Base-by-base conservation (phyloP, 2,888 invertebrate genomes). In the Lepidocyrtoides sp. region DNA sequence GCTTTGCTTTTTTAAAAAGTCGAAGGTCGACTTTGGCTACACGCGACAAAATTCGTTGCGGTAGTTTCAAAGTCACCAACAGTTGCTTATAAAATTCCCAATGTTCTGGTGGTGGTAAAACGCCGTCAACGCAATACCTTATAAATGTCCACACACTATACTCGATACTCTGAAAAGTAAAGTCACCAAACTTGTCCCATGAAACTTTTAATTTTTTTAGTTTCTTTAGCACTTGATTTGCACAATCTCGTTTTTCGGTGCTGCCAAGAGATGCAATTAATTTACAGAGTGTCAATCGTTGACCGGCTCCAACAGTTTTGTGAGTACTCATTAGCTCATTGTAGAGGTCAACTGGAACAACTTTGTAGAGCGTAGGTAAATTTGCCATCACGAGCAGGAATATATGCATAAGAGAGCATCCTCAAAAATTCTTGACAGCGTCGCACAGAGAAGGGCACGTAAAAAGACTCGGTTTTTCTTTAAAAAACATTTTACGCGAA, bases 341-440 rank as follows among this genome's bases (percentile, higher is more conserved):
- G 5, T 7, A 75, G 0, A 14, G 14, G 0, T 44, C 48, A 2
- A 23, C 2, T 7, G 75, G 75, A 23, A 75, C 3, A 3, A 75
- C 48, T 75, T 75, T 75, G 26, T 48, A 75, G 12, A 75, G 48
- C 0, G 14, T 2, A 23, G 48, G 44, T 36, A 7, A 36, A 7
- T 7, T 36, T 36, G 36, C 36, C 29, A 12, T 2, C 48, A 48
- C 12, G 48, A 10, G 26, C 75, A 75, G 0, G 75, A 44, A 12
- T 75, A 75, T 7, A 75, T 12, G 17, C 44, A 75, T 2, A 75
- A 1, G 23, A 75, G 48, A 12, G 44, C 75, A 12, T 75, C 75
- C 14, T 75, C 75, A 0, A 75, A n/a, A 23, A 75, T 1, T 12
- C 26, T 2, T 0, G 48, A 0, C 8, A 75, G 44, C 0, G 41